These are phyloP conservation scores for Drosophila aldrichi DNA, from an alignment of 2,888 invertebrate genomes.

Conservation along the genomic window DNA sequence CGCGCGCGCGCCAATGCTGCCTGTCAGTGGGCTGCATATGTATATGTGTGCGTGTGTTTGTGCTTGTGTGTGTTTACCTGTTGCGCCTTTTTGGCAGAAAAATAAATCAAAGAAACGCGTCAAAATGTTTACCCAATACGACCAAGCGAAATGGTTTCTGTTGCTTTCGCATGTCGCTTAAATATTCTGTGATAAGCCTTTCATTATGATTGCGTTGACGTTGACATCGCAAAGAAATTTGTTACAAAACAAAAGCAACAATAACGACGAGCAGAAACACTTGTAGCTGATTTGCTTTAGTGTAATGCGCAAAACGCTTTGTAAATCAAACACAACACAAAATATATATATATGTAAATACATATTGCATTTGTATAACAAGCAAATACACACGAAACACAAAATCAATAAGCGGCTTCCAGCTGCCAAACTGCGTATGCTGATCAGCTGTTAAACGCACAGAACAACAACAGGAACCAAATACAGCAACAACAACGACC, in stretches of 20 bases:
- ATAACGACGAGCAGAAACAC: conserved; percentile 17
- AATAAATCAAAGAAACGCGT: conserved; percentile 23
- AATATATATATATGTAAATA: not conserved
- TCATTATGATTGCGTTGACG: conserved; percentile 47
- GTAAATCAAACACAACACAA: conserved; percentile 13
- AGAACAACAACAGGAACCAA: conserved; percentile 16
- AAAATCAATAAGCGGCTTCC: conserved; percentile 59
- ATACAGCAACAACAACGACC: conserved; percentile 28
- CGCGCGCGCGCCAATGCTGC: conserved; percentile 61
- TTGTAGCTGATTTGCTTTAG: conserved; percentile 22
- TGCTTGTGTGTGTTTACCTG: conserved; percentile 51
- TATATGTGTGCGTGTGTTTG: conserved; percentile 13
- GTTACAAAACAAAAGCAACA: conserved; percentile 48
- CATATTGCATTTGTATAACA: not conserved
- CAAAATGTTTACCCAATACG: conserved; percentile 22
- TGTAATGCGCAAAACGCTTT: conserved; percentile 49
- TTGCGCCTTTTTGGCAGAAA: conserved; percentile 55
- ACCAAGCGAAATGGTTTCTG: conserved; percentile 9
- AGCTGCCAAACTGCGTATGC: conserved; percentile 38
- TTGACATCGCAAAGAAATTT: conserved; percentile 38
- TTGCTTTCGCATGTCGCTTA: conserved; percentile 19
- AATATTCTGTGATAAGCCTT: conserved; percentile 64
- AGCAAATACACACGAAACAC: conserved; percentile 13
- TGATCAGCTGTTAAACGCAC: conserved; percentile 68
- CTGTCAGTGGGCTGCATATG: conserved; percentile 22